Evolutionary conservation across 2,888 invertebrate species (phyloP), one percentile per base, ranked within the genome.

Genomic region (Dichetophora obliterata): DNA sequence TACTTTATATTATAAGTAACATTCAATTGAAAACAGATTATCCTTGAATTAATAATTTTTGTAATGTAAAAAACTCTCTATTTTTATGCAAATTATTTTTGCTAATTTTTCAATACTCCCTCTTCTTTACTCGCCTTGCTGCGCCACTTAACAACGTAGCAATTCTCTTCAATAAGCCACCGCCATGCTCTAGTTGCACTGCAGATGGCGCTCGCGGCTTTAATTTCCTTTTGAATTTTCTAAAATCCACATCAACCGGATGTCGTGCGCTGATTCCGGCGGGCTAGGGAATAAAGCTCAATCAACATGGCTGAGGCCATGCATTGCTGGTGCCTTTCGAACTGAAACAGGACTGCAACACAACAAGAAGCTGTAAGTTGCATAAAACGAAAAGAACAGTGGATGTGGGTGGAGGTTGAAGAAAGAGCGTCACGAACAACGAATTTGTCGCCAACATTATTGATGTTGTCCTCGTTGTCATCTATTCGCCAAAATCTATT

Each of bases 191-290:
- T 24, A 19, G 57, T 37, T 59, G 37, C 24, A n/a, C 50, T 24
- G 37, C 72, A 61, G 43, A n/a, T 61, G 72, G 22, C 48, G 72
- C 72, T 61, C 59, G 59, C 72, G 72, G 71, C 71, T 72, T 72
- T 72, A 59, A 72, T 61, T 61, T 72, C 72, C 72, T 72, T 61
- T 59, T 48, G 72, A 72, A 61, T 72, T 72, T 61, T 72, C 61
- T 43, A 72, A 72, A 43, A 61, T 72, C 72, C 59, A 14, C 72
- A 72, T 61, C 72, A 27, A 31, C 14, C 72, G 72, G 72, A 72
- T 61, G 72, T 72, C 72, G 61, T 27, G 57, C 43, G 57, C 37
- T 59, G 71, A 37, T 71, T 70, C 70, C 9, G 59, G 19, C 22
- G 16, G 34, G 34, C 27, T 24, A 27, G 66, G 69, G 19, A 70